A percentile compares a stretch with the other conserved stretches of the same genome.
Conservation (phyloP, 2,113 vertebrate species). For the Excalfactoria chinensis region DNA sequence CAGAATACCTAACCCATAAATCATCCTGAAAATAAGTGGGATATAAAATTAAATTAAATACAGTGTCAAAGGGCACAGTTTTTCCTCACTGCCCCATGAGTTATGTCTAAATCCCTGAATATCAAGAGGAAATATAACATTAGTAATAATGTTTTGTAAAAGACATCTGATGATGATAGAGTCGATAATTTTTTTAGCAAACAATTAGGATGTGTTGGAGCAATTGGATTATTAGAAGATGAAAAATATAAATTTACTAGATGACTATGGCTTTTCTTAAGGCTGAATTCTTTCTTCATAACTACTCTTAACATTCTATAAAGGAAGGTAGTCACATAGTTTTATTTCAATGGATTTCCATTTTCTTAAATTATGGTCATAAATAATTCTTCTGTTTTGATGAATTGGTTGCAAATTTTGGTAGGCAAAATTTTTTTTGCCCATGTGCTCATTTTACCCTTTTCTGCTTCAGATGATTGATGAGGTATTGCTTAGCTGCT, state of each 20-base stretch:
- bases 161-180: neutral
- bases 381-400: neutral
- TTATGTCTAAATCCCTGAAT: neutral
- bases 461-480: neutral
- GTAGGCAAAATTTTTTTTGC: neutral
- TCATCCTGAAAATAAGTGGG: neutral
- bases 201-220: neutral
- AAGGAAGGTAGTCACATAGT: neutral
- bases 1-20: slow-evolving; percentile 11
- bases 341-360: neutral
- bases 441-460: neutral
- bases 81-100: neutral
- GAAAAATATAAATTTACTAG: neutral
- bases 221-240: neutral
- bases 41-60: slow-evolving; percentile 40
- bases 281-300: neutral
- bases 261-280: neutral
- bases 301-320: neutral
- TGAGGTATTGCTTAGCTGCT: neutral
- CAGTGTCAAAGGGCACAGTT: neutral
- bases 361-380: neutral
- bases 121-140: neutral
- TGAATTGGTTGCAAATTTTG: neutral
- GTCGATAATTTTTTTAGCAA: neutral
- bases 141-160: neutral